phyloP scores from a whole-genome alignment of 2,888 invertebrate genomes.

The Embidobia sp. region DNA sequence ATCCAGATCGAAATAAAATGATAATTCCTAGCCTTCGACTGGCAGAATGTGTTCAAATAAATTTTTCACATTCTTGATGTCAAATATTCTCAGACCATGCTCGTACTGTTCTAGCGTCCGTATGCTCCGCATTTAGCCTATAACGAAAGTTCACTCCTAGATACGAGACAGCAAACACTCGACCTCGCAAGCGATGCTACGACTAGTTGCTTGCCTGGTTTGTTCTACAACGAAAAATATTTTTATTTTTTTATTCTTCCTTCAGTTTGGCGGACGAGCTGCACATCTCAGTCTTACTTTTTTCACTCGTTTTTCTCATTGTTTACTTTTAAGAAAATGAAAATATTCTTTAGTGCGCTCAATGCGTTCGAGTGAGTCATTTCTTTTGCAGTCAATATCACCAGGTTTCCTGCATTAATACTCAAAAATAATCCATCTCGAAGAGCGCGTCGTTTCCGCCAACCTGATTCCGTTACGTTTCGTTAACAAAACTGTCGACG shows the following conservation, averaged over 20 bases:
- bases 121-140: no score
- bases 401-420: slow-evolving; percentile 3
- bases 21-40: no score
- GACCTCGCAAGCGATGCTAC: slow-evolving; percentile 50
- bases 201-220: slow-evolving; percentile 56
- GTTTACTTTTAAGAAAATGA: slow-evolving; percentile 42
- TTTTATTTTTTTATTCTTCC: slow-evolving; percentile 42
- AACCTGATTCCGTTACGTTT: slow-evolving; percentile 1
- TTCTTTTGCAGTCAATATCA: slow-evolving; percentile 6
- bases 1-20: no score
- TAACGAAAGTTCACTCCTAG: slow-evolving; percentile 32
- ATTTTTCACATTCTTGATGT: no score
- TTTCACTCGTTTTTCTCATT: slow-evolving; percentile 2
- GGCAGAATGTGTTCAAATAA: no score
- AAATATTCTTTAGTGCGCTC: slow-evolving; percentile 23
- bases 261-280: slow-evolving; percentile 8
- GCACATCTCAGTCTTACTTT: slow-evolving; percentile 14
- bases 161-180: slow-evolving; percentile 27
- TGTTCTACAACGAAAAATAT: slow-evolving; percentile 45
- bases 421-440: neutral
- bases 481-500: slow-evolving; percentile 15
- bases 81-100: no score
- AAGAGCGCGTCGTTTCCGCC: neutral
- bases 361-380: slow-evolving; percentile 40
- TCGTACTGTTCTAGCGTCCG: no score